Base-by-base conservation (phyloP, 1,140 invertebrate species). In the Portunus trituberculatus region DNA sequence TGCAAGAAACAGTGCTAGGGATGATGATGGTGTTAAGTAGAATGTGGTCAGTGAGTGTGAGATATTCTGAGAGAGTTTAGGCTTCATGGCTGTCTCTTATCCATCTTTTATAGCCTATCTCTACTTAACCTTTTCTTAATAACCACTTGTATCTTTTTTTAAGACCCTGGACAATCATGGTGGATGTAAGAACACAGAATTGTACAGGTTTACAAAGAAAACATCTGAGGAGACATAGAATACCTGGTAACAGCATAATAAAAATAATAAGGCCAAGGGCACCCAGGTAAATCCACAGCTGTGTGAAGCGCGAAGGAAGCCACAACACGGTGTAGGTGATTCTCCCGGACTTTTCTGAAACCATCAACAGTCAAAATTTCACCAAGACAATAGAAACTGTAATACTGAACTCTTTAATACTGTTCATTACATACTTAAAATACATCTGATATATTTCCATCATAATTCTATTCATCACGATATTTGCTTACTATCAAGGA, bases 271-370 rank as follows among this genome's bases (percentile, higher is more conserved):
- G 12, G 32, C 10, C 31, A 20, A 95, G 82, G 52, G 46, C 7
- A n/a, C 52, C 88, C 20, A 95, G 3, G 59, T 95, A 95, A 25
- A 95, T 25, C 95, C 93, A 92, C 83, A 96, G 92, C 83, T 91
- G 93, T n/a, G 48, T 76, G 59, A 96, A 96, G 76, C 94, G 94
- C 16, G 82, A 94, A 25, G 95, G 95, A 4, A 96, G 28, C 94
- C 95, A 96, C 16, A 96, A 59, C 83, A 96, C 92, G 39, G 87
- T 87, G 82, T 95, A 96, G 45, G 94, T 46, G 28, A 96, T 45
- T 20, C 28, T 76, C 31, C 95, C 95, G 25, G 94, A 95, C 39
- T 94, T 92, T 29, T 90, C 93, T 94, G 95, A 28, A 87, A 94
- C 25, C 28, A 39, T 6, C 39, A 6, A 39, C 10, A 59, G 8